Percentiles rank a stretch among this genome's conserved stretches.
phyloP scores from a whole-genome alignment of 2,797 vertebrate species.

The Siniperca undulata region DNA sequence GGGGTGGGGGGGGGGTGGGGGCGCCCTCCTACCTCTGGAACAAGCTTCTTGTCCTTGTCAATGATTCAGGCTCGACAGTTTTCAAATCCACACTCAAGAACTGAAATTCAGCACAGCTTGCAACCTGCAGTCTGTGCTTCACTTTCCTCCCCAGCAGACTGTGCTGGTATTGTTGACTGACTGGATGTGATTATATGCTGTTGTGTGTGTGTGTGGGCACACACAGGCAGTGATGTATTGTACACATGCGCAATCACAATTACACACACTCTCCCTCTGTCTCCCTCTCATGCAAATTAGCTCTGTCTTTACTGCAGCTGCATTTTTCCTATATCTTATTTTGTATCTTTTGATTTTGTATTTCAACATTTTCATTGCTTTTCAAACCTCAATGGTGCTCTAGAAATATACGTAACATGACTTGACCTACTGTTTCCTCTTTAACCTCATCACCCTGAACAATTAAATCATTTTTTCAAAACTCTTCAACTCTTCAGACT shows the following conservation, averaged over 20 bases:
- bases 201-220: constrained; percentile 38
- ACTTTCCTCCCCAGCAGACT: constrained; percentile 56
- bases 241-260: constrained; percentile 44
- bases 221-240: constrained; percentile 45
- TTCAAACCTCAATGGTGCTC: background rate
- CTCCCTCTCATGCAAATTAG: constrained; percentile 51
- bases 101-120: constrained; percentile 68
- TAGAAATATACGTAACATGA: background rate
- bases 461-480: background rate
- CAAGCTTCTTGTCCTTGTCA: constrained; percentile 61
- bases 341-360: constrained; percentile 16
- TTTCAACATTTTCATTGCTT: background rate
- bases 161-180: constrained; percentile 61
- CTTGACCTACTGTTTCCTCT: background rate
- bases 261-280: constrained; percentile 31
- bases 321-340: constrained; percentile 23
- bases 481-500: background rate
- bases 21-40: constrained; percentile 50
- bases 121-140: constrained; percentile 53
- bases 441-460: background rate
- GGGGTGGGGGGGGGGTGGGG: background rate
- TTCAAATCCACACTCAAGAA: constrained; percentile 61
- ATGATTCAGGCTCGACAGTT: constrained; percentile 64
- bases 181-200: constrained; percentile 64
- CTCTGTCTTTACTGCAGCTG: constrained; percentile 33